phyloP scores from a whole-genome alignment of 2,113 vertebrate genomes.

The Catharus bicknelli region DNA sequence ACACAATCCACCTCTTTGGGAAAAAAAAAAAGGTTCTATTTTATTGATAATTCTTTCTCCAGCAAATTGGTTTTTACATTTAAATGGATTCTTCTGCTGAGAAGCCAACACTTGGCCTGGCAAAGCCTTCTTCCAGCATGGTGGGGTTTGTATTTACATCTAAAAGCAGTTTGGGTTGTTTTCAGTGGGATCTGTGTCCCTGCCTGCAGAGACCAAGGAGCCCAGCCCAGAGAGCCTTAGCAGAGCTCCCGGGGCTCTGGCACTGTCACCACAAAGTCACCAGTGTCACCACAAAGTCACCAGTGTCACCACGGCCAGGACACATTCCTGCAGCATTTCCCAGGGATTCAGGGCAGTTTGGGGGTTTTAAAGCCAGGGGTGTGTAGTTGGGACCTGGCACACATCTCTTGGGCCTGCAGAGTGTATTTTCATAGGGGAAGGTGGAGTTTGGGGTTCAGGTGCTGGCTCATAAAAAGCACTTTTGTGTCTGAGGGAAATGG shows the following conservation, averaged over 20 bases:
- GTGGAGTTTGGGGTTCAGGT: not conserved
- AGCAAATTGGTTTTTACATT: not conserved
- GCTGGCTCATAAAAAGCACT: not conserved
- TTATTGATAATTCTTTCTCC: not conserved
- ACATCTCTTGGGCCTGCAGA: not conserved
- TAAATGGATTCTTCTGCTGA: not conserved
- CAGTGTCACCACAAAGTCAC: too few relatives aligned
- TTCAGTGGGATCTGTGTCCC: not conserved
- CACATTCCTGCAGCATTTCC: not conserved
- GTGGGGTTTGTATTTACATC: fast-evolving
- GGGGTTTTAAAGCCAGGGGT: not conserved
- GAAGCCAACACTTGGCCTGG: not conserved
- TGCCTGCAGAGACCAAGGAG: not conserved
- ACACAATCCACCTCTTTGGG: not conserved
- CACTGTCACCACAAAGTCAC: not conserved
- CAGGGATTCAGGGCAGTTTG: not conserved
- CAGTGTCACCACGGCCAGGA: not conserved
- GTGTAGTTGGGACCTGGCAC: not conserved
- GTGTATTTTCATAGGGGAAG: not conserved
- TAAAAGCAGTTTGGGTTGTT: not conserved
- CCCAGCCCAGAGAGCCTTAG: not conserved
- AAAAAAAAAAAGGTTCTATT: not conserved
- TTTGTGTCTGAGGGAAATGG: not conserved
- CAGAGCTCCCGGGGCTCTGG: not conserved
- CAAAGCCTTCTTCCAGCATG: not conserved